Percentiles rank a stretch among this genome's conserved stretches.
These are phyloP conservation scores for Siphonodentalium dalli DNA, from an alignment of 2,888 invertebrate species.

Conservation along the genomic window DNA sequence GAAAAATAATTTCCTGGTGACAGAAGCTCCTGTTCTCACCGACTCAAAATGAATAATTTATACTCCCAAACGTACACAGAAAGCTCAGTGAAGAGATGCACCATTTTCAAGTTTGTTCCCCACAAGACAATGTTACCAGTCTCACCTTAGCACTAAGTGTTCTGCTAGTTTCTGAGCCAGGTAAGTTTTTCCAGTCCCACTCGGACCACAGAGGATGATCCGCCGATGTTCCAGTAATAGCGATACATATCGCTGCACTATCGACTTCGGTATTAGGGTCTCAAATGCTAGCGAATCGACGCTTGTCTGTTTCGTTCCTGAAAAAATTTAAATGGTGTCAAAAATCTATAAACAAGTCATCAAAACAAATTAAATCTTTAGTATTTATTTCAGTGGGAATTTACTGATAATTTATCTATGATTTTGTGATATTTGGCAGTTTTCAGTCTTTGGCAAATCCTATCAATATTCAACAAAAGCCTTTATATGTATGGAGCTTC, in stretches of 20 bases:
- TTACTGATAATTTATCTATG: too few relatives aligned
- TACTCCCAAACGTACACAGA: background rate
- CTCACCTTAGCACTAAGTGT: conserved; percentile 75
- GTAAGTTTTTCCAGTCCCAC: conserved; percentile 96
- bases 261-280: conserved; percentile 93
- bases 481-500: too few relatives aligned
- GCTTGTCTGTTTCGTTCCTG: conserved; percentile 79
- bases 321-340: too few relatives aligned
- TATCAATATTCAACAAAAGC: too few relatives aligned
- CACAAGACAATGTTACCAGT: background rate
- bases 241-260: conserved; percentile 91
- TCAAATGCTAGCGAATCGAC: conserved; percentile 94
- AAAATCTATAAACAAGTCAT: too few relatives aligned
- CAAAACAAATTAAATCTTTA: too few relatives aligned
- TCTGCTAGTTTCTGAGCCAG: conserved; percentile 93
- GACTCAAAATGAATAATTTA: background rate
- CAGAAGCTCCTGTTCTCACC: too few relatives aligned
- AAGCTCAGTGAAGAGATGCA: too few relatives aligned
- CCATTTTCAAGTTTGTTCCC: background rate
- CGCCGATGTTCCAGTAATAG: conserved; percentile 89
- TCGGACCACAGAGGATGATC: conserved; percentile 94
- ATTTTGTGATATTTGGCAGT: too few relatives aligned
- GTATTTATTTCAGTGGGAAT: too few relatives aligned
- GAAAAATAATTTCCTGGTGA: background rate
- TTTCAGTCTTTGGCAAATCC: too few relatives aligned